Conservation (phyloP, 2,797 vertebrate genomes). For the Etheostoma nigrum region DNA sequence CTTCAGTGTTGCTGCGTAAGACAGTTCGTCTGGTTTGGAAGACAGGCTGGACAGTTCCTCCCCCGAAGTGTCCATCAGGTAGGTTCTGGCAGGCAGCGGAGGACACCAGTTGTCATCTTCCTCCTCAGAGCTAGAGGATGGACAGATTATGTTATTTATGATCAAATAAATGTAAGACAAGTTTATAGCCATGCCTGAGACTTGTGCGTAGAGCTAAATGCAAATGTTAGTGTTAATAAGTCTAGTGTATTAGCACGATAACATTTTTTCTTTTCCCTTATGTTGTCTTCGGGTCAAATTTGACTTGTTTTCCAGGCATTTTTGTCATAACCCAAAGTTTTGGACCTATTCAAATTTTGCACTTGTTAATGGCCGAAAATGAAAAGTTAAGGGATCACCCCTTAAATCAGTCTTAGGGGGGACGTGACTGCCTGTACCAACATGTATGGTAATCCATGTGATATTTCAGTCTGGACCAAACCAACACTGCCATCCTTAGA, state of each 20-base stretch:
- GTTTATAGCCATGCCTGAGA: background rate
- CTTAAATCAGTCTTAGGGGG: background rate
- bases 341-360: background rate
- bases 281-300: no score
- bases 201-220: background rate
- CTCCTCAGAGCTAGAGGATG: slow-evolving; percentile 81
- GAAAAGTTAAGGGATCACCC: background rate
- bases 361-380: background rate
- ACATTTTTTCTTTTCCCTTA: no score
- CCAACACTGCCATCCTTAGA: background rate
- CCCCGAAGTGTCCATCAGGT: slow-evolving; percentile 83
- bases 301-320: background rate
- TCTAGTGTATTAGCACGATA: background rate
- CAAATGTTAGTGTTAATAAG: background rate
- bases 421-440: background rate
- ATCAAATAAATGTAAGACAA: slow-evolving; percentile 1
- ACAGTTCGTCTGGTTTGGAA: slow-evolving; percentile 78
- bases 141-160: background rate
- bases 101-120: slow-evolving; percentile 91
- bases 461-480: background rate
- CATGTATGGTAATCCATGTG: background rate
- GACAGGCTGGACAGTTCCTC: slow-evolving; percentile 79
- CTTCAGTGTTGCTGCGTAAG: slow-evolving; percentile 83
- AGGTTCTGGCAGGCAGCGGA: slow-evolving; percentile 89
- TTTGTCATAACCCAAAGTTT: background rate